Evolutionary conservation across 2,113 vertebrate species (phyloP), one percentile per base, ranked within the genome.

Genomic region (Numida meleagris): DNA sequence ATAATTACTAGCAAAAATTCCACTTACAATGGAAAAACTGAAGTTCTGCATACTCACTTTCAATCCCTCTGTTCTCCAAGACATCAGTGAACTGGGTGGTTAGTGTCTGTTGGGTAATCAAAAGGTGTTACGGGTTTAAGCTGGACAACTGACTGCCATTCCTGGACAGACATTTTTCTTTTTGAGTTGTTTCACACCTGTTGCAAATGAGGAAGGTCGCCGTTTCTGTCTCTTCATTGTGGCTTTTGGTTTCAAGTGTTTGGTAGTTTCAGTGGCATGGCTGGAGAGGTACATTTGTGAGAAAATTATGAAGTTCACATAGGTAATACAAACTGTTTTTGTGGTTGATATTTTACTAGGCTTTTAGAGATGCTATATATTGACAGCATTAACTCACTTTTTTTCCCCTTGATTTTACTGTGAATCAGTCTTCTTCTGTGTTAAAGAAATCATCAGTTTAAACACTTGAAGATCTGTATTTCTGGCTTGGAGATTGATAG

Each of bases 401-500:
- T 67, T 83, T 77, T 17, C 6, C 33, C 5, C 34, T 66, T 67
- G 10, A 16, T 31, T 84, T 55, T 53, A n/a, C 21, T 72, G 23
- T 34, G 33, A 55, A 50, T 29, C 43, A 12, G 1, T 43, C 5
- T 1, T 2, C 34, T 46, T 77, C 51, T 23, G 18, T 6, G 15
- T 79, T 82, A 63, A 55, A 75, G 29, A 8, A 55, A 14, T 53
- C 1, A 12, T 81, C 20, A 29, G 1, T 65, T 84, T 67, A 66
- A 92, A 45, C 48, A 57, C 11, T 13, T 27, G 6, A 19, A 6
- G 0, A 40, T 42, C 5, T 34, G 0, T 45, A 6, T 58, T 87
- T 93, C 16, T 84, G 21, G 11, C 23, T 46, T 68, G 6, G 45
- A 89, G 63, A 27, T 20, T 42, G n/a, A 21, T 55, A 68, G 33